phyloP scores from a whole-genome alignment of 2,888 invertebrate genomes.

The Trachelus tabidus region DNA sequence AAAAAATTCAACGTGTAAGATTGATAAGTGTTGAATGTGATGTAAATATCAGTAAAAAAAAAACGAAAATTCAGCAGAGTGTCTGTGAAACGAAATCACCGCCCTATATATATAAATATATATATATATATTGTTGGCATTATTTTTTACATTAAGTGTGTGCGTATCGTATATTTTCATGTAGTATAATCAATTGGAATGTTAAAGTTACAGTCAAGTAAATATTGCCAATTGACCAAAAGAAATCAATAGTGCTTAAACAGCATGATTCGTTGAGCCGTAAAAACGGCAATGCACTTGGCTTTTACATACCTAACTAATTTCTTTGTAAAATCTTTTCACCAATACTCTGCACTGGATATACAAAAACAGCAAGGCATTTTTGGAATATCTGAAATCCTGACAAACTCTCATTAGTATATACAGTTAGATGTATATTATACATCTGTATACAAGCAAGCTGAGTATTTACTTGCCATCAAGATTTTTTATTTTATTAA shows the following conservation, averaged over 20 bases:
- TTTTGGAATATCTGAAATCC: not conserved
- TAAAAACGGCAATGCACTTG: not conserved
- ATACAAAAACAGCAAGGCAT: not conserved
- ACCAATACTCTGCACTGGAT: constrained; percentile 30
- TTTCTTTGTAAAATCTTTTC: constrained; percentile 23
- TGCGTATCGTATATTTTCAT: not conserved
- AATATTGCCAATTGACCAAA: not conserved
- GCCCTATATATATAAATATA: not conserved
- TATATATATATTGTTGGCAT: not conserved
- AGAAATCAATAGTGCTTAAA: not conserved
- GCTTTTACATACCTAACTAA: not conserved
- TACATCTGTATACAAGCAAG: not conserved
- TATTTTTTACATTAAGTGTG: not conserved
- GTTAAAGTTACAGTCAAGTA: not conserved
- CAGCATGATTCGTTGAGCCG: not conserved
- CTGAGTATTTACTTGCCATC: not conserved
- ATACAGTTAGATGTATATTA: not conserved
- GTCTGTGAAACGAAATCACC: constrained; percentile 26
- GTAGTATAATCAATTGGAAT: not conserved
- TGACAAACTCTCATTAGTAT: not conserved
- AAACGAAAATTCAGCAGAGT: constrained; percentile 32
- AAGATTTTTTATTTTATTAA: not conserved
- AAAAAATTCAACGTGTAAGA: constrained; percentile 19
- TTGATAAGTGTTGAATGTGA: constrained; percentile 23
- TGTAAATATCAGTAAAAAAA: constrained; percentile 45